Conservation (phyloP, 1,140 invertebrate genomes). For the Dryas iulia region DNA sequence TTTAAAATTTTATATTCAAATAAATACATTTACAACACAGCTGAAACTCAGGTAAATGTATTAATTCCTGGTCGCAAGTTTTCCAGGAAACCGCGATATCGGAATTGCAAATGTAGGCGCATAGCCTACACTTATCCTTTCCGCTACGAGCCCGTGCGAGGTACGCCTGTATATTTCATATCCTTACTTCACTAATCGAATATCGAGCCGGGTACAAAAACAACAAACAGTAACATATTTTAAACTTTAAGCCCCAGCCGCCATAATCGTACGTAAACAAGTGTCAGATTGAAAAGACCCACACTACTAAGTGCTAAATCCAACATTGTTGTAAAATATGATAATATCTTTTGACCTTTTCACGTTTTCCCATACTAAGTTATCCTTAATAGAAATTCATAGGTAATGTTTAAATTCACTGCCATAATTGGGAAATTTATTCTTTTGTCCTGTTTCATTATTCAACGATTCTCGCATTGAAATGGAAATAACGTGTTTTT, state of each 20-base stretch:
- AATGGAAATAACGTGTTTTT: constrained; percentile 1
- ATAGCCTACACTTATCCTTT: constrained; percentile 12
- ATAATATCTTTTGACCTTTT: constrained; percentile 27
- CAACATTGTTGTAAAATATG: neutral
- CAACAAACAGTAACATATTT: neutral
- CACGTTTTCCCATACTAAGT: constrained; percentile 6
- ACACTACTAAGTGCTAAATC: neutral
- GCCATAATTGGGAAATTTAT: constrained; percentile 18
- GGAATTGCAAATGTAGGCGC: constrained; percentile 22
- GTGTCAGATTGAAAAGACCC: neutral
- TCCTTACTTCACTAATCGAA: neutral
- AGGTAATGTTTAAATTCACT: constrained; percentile 20
- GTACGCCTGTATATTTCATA: constrained; percentile 3
- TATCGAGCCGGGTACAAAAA: neutral
- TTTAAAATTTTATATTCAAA: neutral
- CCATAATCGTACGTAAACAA: neutral
- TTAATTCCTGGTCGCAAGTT: constrained; percentile 19
- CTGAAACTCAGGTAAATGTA: neutral
- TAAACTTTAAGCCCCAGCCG: neutral
- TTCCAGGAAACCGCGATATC: constrained; percentile 31
- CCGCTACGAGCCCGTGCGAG: neutral
- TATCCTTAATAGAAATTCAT: constrained; percentile 22
- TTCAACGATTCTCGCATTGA: constrained; percentile 11
- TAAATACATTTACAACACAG: neutral
- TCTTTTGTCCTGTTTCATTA: constrained; percentile 19